Conservation (phyloP, 2,113 vertebrate genomes). For the Callipepla squamata region DNA sequence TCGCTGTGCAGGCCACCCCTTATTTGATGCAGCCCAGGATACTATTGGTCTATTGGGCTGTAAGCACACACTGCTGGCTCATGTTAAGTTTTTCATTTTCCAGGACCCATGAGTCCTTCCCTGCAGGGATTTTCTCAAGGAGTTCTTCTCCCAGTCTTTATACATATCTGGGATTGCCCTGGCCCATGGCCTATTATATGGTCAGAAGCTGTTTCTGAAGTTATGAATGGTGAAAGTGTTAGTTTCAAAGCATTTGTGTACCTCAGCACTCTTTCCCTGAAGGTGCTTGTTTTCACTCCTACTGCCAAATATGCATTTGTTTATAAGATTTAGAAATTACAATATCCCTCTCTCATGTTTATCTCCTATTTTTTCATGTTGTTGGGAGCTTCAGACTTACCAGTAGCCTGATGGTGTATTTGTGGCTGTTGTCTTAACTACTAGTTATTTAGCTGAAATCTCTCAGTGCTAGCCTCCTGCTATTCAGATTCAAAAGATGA, state of each 20-base stretch:
- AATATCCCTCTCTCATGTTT: background rate
- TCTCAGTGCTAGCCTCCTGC: background rate
- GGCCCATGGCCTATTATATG: background rate
- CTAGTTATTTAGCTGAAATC: background rate
- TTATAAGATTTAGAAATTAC: background rate
- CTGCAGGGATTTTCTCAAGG: too few species aligned
- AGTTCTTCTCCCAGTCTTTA: too few species aligned
- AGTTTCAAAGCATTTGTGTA: background rate
- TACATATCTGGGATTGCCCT: too few species aligned
- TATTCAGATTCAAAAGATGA: background rate
- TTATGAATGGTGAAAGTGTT: slow-evolving; percentile 22
- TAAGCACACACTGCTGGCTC: too few species aligned
- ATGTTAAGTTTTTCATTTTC: too few species aligned
- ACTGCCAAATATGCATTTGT: background rate
- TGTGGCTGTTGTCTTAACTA: background rate
- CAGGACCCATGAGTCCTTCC: too few species aligned
- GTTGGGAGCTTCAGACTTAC: background rate
- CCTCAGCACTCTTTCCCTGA: background rate
- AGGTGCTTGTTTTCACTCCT: background rate
- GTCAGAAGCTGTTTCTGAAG: slow-evolving; percentile 26
- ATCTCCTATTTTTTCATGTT: background rate
- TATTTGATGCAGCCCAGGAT: too few species aligned
- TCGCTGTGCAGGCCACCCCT: too few species aligned
- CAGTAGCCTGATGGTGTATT: background rate
- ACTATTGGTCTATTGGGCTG: too few species aligned